phyloP scores from a whole-genome alignment of 2,113 vertebrate genomes.

The Odontophorus gujanensis region DNA sequence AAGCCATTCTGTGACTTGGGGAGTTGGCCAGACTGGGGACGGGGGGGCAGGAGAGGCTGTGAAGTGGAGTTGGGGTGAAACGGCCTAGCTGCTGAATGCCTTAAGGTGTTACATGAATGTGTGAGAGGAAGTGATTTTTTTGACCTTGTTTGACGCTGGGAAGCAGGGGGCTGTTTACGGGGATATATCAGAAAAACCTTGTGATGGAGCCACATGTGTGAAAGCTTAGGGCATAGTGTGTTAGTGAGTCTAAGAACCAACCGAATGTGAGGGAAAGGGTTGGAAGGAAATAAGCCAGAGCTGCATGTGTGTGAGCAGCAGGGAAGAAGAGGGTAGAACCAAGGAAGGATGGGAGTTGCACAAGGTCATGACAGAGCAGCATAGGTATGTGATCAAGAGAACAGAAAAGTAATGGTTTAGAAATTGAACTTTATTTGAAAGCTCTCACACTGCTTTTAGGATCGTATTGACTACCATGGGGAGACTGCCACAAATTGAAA shows the following conservation, averaged over 20 bases:
- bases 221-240: neutral
- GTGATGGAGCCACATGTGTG: neutral
- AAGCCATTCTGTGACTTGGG: neutral
- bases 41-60: neutral
- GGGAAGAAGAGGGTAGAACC: neutral
- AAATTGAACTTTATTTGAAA: neutral
- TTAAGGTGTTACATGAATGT: neutral
- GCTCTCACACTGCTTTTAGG: neutral
- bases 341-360: neutral
- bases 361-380: neutral
- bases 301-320: rapidly evolving
- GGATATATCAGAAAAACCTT: neutral
- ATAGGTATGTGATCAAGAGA: neutral
- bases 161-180: neutral
- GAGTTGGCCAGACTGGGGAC: neutral
- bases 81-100: neutral
- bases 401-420: neutral
- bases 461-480: neutral
- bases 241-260: neutral
- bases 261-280: neutral
- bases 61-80: rapidly evolving
- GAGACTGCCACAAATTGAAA: neutral
- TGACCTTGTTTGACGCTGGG: neutral
- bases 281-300: neutral
- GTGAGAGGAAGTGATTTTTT: neutral